Conservation (phyloP, 2,797 vertebrate species). For the Amblyraja radiata region DNA sequence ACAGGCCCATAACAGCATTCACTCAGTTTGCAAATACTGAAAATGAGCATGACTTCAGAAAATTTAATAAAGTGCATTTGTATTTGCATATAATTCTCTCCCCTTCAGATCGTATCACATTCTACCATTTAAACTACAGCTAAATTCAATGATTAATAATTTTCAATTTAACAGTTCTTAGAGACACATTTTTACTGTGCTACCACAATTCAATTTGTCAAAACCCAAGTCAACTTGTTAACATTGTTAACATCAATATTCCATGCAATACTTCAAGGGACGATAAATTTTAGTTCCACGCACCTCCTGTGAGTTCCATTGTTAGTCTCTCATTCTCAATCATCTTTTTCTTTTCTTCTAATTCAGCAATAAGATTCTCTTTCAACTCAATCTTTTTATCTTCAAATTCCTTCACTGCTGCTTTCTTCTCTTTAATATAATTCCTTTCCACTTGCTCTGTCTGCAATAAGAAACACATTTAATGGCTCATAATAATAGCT, state of each 20-base stretch:
- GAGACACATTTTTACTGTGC: neutral
- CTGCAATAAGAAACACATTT: slow-evolving; percentile 52
- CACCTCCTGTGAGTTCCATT: slow-evolving; percentile 98
- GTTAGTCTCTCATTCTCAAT: slow-evolving; percentile 96
- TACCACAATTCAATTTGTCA: neutral
- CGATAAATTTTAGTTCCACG: slow-evolving; percentile 38
- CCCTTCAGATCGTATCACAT: neutral
- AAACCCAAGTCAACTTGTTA: neutral
- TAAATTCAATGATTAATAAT: neutral
- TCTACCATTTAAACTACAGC: neutral
- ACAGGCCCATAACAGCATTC: neutral
- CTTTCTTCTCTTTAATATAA: slow-evolving; percentile 96
- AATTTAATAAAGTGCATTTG: neutral
- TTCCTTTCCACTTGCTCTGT: slow-evolving; percentile 96
- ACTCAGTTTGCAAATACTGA: neutral
- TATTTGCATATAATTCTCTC: neutral
- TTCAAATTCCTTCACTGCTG: slow-evolving; percentile 95
- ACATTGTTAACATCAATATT: neutral
- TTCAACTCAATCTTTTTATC: slow-evolving; percentile 98
- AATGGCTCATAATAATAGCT: neutral
- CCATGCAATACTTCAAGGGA: neutral
- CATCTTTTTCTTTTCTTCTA: slow-evolving; percentile 99
- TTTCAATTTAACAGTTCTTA: neutral
- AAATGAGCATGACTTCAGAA: neutral
- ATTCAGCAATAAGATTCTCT: slow-evolving; percentile 89